A percentile compares a stretch with the other conserved stretches of the same genome.
phyloP scores from a whole-genome alignment of 2,113 vertebrate species.

The Eretmochelys imbricata region DNA sequence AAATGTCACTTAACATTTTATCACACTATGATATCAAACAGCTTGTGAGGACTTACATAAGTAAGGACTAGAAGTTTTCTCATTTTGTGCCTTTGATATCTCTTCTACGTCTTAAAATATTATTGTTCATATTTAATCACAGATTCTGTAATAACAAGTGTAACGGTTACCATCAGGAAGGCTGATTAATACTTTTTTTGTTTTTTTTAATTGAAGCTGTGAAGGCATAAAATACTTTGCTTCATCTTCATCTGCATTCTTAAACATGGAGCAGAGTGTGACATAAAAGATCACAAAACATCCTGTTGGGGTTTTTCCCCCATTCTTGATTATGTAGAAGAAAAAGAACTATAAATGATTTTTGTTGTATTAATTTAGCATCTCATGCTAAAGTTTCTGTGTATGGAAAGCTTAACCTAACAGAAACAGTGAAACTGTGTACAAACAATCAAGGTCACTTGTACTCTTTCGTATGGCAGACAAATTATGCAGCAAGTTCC shows the following conservation, averaged over 20 bases:
- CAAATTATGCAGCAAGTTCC: neutral
- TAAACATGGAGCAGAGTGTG: neutral
- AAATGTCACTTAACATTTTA: neutral
- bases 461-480: too few species aligned
- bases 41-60: neutral
- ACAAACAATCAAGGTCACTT: accelerated
- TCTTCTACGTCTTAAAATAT: neutral
- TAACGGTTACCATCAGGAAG: neutral
- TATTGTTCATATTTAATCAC: neutral
- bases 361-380: neutral
- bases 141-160: neutral
- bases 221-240: neutral
- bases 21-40: neutral
- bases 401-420: neutral
- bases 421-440: neutral
- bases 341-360: neutral
- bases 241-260: neutral
- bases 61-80: neutral
- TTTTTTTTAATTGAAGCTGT: neutral
- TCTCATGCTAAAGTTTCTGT: neutral
- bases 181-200: neutral
- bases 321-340: neutral
- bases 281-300: neutral
- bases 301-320: accelerated
- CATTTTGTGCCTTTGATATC: neutral